A percentile compares a stretch with the other conserved stretches of the same genome.
phyloP scores from a whole-genome alignment of 2,888 invertebrate species.

The Anticlea derivata region DNA sequence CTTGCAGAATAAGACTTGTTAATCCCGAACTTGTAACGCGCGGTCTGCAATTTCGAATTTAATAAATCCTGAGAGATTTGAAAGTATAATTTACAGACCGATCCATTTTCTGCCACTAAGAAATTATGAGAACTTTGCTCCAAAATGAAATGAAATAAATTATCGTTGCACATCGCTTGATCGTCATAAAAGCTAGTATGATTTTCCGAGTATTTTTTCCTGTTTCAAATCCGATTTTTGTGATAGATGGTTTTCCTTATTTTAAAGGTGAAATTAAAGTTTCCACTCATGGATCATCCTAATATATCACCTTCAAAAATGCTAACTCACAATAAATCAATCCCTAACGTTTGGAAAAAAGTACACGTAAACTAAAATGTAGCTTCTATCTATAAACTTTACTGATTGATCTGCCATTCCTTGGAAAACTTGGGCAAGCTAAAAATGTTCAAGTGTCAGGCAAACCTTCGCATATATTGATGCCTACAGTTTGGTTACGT shows the following conservation, averaged over 20 bases:
- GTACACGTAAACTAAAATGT: too few species aligned
- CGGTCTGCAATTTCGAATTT: slow-evolving; percentile 38
- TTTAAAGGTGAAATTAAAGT: slow-evolving; percentile 1
- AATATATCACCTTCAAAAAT: slow-evolving; percentile 13
- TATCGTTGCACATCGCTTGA: slow-evolving; percentile 8
- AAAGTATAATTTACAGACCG: slow-evolving; percentile 38
- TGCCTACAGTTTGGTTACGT: too few species aligned
- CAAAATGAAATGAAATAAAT: slow-evolving; percentile 25
- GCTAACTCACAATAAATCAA: slow-evolving; percentile 12
- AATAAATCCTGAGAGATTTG: slow-evolving; percentile 37
- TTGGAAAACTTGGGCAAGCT: slow-evolving; percentile 6
- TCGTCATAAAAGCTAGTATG: not conserved
- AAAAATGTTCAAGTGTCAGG: slow-evolving; percentile 1
- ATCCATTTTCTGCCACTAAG: slow-evolving; percentile 33
- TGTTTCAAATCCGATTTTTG: not conserved
- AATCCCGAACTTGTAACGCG: slow-evolving; percentile 32
- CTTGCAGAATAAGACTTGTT: slow-evolving; percentile 24
- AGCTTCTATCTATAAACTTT: too few species aligned
- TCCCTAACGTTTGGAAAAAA: slow-evolving; percentile 4
- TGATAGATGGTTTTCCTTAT: too few species aligned
- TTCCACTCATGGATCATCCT: slow-evolving; percentile 3
- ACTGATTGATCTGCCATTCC: slow-evolving; percentile 16
- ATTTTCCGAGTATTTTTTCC: not conserved
- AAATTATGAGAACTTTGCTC: slow-evolving; percentile 33
- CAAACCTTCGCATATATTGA: not conserved